Evolutionary conservation across 92 coral and sea anemone genomes (phyloP).

Genomic region (Zoanthus gigantus): DNA sequence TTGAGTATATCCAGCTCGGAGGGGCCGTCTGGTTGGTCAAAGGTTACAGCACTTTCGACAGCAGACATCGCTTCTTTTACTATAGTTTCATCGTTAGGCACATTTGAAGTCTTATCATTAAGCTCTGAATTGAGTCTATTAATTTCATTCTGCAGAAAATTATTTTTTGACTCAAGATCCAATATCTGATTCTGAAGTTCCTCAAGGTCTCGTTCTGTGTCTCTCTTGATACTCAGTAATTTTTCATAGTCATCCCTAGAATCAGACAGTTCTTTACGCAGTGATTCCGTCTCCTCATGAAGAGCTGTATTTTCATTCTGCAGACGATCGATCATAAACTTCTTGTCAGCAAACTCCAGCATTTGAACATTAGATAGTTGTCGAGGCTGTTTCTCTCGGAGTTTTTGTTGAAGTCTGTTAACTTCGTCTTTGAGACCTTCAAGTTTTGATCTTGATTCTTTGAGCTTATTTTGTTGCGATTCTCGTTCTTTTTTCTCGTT

Average conservation of each 20-base stretch:
- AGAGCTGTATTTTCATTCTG: conserved; percentile 59
- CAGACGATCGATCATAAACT: conserved; percentile 57
- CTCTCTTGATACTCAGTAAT: conserved; percentile 54
- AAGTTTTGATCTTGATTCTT: conserved; percentile 48
- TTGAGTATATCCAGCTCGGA: conserved; percentile 78
- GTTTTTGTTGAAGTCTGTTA: conserved; percentile 65
- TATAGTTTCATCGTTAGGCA: conserved; percentile 37
- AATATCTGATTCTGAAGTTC: conserved; percentile 49
- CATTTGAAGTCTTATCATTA: conserved; percentile 34
- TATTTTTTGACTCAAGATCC: conserved; percentile 56
- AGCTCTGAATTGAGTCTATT: conserved; percentile 53
- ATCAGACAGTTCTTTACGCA: conserved; percentile 58
- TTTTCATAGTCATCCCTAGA: conserved; percentile 55
- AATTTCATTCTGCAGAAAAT: conserved; percentile 50
- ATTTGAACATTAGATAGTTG: conserved; percentile 48
- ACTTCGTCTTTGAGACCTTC: conserved; percentile 61
- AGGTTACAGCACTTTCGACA: conserved; percentile 50
- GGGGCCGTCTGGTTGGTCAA: conserved; percentile 57
- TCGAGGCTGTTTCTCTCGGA: conserved; percentile 60
- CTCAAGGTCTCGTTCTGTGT: conserved; percentile 48
- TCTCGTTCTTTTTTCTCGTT: conserved; percentile 62
- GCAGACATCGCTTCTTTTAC: conserved; percentile 39
- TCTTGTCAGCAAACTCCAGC: conserved; percentile 64
- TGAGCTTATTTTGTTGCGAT: conserved; percentile 55
- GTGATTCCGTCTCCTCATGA: conserved; percentile 41